Percentiles rank a stretch among this genome's conserved stretches.
Conservation (phyloP, 2,797 vertebrate species). For the Pteronotus mesoamericanus region DNA sequence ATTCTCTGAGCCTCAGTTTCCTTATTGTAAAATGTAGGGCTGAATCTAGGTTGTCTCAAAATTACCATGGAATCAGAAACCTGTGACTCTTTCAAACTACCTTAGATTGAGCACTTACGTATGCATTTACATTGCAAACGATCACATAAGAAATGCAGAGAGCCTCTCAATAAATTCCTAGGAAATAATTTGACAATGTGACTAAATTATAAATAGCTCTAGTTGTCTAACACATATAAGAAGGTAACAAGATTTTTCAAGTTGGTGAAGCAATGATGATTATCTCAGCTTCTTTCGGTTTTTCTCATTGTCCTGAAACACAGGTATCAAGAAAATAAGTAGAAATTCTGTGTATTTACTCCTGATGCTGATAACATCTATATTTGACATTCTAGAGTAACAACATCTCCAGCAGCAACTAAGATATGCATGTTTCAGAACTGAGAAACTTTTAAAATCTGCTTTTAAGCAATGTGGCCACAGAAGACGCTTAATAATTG, state of each 20-base stretch:
- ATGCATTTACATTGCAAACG: not conserved
- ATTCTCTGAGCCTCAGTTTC: constrained; percentile 29
- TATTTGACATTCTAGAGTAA: constrained; percentile 78
- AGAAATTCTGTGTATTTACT: constrained; percentile 72
- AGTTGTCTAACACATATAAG: constrained; percentile 61
- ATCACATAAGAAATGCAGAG: constrained; percentile 50
- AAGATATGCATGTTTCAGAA: constrained; percentile 78
- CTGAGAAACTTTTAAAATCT: constrained; percentile 79
- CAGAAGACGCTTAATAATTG: constrained; percentile 93
- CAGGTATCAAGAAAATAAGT: constrained; percentile 46
- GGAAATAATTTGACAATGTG: constrained; percentile 69
- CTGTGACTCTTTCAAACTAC: not conserved
- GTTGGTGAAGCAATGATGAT: constrained; percentile 44
- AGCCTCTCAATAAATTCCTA: constrained; percentile 66
- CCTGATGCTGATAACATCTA: constrained; percentile 72
- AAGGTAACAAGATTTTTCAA: constrained; percentile 65
- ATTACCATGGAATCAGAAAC: constrained; percentile 22
- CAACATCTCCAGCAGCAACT: constrained; percentile 67
- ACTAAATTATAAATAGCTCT: constrained; percentile 74
- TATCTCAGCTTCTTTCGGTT: constrained; percentile 52
- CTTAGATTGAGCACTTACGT: not conserved
- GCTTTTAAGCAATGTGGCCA: constrained; percentile 83
- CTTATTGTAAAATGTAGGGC: not conserved
- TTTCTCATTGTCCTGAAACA: constrained; percentile 60
- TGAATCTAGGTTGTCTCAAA: not conserved